Evolutionary conservation across 2,888 invertebrate genomes (phyloP).

Genomic region (Apodemia hepburni): DNA sequence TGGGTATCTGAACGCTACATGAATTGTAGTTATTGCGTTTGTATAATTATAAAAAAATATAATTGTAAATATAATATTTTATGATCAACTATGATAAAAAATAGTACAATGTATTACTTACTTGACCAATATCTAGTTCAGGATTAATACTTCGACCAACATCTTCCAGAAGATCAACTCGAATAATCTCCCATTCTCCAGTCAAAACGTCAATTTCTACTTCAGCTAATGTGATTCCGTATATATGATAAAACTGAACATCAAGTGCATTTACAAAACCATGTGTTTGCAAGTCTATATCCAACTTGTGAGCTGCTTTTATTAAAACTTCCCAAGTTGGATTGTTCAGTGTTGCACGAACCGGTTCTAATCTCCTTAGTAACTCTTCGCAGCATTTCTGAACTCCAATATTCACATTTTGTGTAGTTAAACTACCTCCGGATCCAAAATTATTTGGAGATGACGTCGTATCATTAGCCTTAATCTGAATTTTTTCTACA

Average conservation of each 20-base stretch:
- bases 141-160: conserved; percentile 85
- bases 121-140: conserved; percentile 85
- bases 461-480: not conserved
- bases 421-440: not conserved
- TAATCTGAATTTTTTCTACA: conserved; percentile 4
- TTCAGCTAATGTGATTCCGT: conserved; percentile 82
- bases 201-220: conserved; percentile 89
- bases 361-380: conserved; percentile 47
- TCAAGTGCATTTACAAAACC: conserved; percentile 55
- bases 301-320: conserved; percentile 83
- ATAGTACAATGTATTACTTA: conserved; percentile 34
- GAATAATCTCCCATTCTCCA: conserved; percentile 82
- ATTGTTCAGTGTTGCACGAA: conserved; percentile 68
- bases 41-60: too few species aligned
- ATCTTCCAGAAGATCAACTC: conserved; percentile 86
- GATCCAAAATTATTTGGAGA: conserved; percentile 4
- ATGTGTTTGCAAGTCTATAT: conserved; percentile 83
- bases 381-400: conserved; percentile 42
- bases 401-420: conserved; percentile 40
- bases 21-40: too few species aligned
- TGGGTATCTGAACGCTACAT: too few species aligned
- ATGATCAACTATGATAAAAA: too few species aligned
- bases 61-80: too few species aligned
- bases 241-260: conserved; percentile 71
- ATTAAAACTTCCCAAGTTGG: conserved; percentile 86